These are phyloP conservation scores for Drosophila carrolli DNA, from an alignment of 1,140 invertebrate species.

Conservation along the genomic window DNA sequence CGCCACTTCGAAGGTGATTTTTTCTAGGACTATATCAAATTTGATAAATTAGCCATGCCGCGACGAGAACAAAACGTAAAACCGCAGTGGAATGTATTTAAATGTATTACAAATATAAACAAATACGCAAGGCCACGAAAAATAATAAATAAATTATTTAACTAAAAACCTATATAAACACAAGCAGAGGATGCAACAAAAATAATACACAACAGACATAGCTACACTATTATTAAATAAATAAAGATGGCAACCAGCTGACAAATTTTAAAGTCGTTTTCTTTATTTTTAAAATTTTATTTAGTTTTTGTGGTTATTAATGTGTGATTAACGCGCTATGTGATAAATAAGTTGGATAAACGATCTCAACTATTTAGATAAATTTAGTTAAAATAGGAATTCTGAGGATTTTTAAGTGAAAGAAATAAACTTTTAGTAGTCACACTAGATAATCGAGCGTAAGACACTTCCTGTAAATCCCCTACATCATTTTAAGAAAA, in stretches of 20 bases:
- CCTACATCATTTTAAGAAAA: too few relatives aligned
- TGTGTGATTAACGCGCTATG: background rate
- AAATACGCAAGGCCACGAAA: slow-evolving; percentile 46
- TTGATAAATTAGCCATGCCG: slow-evolving; percentile 41
- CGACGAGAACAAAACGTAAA: slow-evolving; percentile 40
- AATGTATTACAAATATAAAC: slow-evolving; percentile 73
- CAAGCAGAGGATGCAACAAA: slow-evolving; percentile 56
- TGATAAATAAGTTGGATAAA: too few relatives aligned
- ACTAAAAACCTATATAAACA: slow-evolving; percentile 37
- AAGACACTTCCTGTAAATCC: too few relatives aligned
- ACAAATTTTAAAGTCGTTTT: slow-evolving; percentile 25
- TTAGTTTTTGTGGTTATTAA: background rate
- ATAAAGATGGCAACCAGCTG: slow-evolving; percentile 68
- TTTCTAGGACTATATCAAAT: slow-evolving; percentile 50
- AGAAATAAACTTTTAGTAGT: too few relatives aligned
- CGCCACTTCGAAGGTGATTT: slow-evolving; percentile 50
- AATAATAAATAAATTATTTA: slow-evolving; percentile 45
- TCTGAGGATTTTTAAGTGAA: too few relatives aligned
- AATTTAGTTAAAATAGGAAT: too few relatives aligned
- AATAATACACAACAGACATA: slow-evolving; percentile 78
- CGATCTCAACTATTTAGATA: too few relatives aligned
- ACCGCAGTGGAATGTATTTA: slow-evolving; percentile 64
- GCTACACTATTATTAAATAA: slow-evolving; percentile 78
- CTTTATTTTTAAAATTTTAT: background rate
- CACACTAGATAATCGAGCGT: too few relatives aligned